Conservation (phyloP, 30 jellyfish, hydroid and myxozoan genomes). For the Hydra vulgaris region DNA sequence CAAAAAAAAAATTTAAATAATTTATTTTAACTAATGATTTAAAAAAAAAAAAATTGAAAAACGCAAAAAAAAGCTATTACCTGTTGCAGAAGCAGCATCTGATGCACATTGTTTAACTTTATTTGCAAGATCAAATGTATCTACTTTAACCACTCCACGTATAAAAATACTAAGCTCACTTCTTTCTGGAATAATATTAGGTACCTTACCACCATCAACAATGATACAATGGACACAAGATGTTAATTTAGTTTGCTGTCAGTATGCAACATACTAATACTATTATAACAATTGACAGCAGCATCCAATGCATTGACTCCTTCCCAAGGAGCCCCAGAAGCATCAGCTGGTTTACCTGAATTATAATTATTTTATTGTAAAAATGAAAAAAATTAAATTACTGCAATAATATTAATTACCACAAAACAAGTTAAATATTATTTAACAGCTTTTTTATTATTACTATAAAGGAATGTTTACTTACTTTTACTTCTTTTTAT, state of each 20-base stretch:
- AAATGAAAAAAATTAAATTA: too few relatives aligned
- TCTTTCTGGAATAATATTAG: conserved; percentile 72
- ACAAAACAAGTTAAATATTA: too few relatives aligned
- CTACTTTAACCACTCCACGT: conserved; percentile 36
- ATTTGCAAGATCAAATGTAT: conserved; percentile 18
- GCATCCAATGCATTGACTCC: conserved; percentile 91
- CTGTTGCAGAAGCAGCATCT: conserved; percentile 84
- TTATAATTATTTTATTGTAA: too few relatives aligned
- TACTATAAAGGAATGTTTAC: too few relatives aligned
- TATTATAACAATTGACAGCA: conserved; percentile 70
- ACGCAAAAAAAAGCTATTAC: too few relatives aligned
- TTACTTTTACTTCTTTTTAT: too few relatives aligned
- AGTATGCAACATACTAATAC: conserved; percentile 71
- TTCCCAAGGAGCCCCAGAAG: conserved; percentile 90
- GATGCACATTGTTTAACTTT: conserved; percentile 42
- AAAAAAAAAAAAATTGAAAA: too few relatives aligned
- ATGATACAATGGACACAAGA: conserved; percentile 59
- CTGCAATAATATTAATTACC: too few relatives aligned
- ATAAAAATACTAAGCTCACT: conserved; percentile 35
- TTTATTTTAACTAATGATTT: too few relatives aligned
- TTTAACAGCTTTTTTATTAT: too few relatives aligned
- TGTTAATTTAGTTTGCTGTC: conserved; percentile 71
- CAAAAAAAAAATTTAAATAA: too few relatives aligned
- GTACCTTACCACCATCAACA: conserved; percentile 70
- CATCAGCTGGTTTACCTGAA: conserved; percentile 71